Evolutionary conservation across 92 coral and sea anemone genomes (phyloP).

Genomic region (Pocillopora meandrina): DNA sequence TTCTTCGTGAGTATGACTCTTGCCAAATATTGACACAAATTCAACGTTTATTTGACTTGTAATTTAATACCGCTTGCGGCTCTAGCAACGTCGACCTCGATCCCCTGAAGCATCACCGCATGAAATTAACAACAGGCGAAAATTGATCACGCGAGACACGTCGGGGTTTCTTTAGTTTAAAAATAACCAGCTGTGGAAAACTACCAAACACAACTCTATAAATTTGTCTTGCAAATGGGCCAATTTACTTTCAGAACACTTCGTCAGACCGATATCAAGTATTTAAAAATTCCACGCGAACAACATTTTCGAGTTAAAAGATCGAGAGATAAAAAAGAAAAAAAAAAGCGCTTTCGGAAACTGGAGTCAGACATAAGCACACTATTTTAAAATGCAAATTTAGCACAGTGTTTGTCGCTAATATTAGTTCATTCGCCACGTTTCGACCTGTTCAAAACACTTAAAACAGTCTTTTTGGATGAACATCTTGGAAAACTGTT

Average conservation of each 20-base stretch:
- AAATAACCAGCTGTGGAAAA: neutral
- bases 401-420: neutral
- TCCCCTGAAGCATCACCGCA: neutral
- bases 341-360: neutral
- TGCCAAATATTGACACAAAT: slow-evolving; percentile 28
- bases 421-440: neutral
- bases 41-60: neutral
- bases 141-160: slow-evolving; percentile 18
- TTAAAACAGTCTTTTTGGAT: neutral
- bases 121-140: slow-evolving; percentile 26
- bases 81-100: neutral
- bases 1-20: neutral
- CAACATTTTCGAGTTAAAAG: neutral
- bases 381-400: slow-evolving; percentile 20
- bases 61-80: neutral
- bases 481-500: slow-evolving; percentile 3
- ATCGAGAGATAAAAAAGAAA: neutral
- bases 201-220: neutral
- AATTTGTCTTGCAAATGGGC: neutral
- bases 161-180: neutral
- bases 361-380: neutral
- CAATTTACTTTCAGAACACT: neutral
- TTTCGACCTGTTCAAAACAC: neutral
- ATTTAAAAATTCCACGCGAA: neutral
- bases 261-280: neutral